Conservation (phyloP, 2,797 vertebrate genomes). For the Cryptoprocta ferox region DNA sequence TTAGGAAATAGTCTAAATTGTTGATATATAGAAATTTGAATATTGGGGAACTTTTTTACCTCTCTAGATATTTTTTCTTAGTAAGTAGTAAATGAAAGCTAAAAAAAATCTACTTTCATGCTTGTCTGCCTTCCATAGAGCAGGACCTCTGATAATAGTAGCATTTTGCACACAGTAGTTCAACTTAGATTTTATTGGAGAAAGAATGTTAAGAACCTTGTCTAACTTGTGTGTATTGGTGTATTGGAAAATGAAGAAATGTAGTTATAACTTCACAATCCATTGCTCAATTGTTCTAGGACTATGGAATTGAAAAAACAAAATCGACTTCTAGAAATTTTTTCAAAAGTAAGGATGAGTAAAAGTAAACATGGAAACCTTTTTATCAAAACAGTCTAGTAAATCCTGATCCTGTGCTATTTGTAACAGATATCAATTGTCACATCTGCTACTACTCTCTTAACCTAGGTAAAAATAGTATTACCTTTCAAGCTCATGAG, state of each 20-base stretch:
- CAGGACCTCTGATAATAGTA: not conserved
- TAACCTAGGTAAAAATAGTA: not conserved
- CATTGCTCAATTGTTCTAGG: not conserved
- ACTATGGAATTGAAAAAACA: conserved; percentile 16
- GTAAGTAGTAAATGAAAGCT: conserved; percentile 32
- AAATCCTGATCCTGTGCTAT: not conserved
- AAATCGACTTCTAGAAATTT: conserved; percentile 30
- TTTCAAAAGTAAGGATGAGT: not conserved
- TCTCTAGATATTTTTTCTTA: not conserved
- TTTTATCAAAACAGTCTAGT: not conserved
- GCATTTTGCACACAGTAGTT: conserved; percentile 29
- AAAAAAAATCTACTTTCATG: conserved; percentile 47
- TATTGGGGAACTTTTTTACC: not conserved
- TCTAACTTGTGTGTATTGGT: not conserved
- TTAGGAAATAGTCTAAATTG: not conserved
- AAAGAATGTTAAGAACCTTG: conserved; percentile 11
- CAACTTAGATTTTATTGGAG: conserved; percentile 22
- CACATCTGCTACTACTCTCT: not conserved
- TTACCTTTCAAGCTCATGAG: not conserved
- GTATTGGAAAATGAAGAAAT: conserved; percentile 44
- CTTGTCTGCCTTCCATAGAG: not conserved
- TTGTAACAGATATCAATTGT: not conserved
- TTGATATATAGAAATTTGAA: not conserved
- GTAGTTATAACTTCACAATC: conserved; percentile 17
- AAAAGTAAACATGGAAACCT: not conserved